Evolutionary conservation across 2,888 invertebrate genomes (phyloP), one percentile per base, ranked within the genome.

Genomic region (Cheilosia soror): DNA sequence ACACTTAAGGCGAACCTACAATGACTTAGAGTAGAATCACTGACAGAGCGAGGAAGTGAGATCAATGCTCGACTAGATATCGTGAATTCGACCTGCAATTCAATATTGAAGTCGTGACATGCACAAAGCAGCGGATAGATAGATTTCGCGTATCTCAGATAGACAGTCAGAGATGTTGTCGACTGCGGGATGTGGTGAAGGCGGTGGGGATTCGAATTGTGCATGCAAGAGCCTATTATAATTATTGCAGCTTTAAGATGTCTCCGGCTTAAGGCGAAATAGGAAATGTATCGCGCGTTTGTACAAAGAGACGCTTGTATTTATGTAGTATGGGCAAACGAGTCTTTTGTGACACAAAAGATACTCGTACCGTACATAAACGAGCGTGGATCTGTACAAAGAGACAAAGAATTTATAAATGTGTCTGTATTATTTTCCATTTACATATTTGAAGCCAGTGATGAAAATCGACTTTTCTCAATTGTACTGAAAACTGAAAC

Each of bases 71-170:
- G 60, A 47, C 71, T 55, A 57, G 71, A 57, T 71, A 71, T 71
- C 68, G 51, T 40, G 42, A 57, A 57, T 85, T 65, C 71, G 71
- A 84, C 73, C 75, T 63, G 80, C 69, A 80, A 51, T 80, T 9
- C 11, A 37, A 37, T 37, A 37, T 37, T 47, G 53, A 57, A 84
- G 58, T 85, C 84, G 84, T 85, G 84, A 85, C 84, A 76, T 66
- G 55, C 71, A 85, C 80, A 85, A 51, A 76, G 58, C 80, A 71
- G 42, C 60, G 68, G 75, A 80, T 84, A 66, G 80, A 80, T 71
- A 76, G 68, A 75, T 84, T 66, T 53, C 20, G 58, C 20, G 65
- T 42, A 80, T 72, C 71, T 51, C 13, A 58, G 25, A 57, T 44
- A 75, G 69, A 69, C 65, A 75, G 51, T 40, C 33, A 44, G 37